Conservation (phyloP, 1,140 invertebrate genomes). For the Araneus ventricosus region DNA sequence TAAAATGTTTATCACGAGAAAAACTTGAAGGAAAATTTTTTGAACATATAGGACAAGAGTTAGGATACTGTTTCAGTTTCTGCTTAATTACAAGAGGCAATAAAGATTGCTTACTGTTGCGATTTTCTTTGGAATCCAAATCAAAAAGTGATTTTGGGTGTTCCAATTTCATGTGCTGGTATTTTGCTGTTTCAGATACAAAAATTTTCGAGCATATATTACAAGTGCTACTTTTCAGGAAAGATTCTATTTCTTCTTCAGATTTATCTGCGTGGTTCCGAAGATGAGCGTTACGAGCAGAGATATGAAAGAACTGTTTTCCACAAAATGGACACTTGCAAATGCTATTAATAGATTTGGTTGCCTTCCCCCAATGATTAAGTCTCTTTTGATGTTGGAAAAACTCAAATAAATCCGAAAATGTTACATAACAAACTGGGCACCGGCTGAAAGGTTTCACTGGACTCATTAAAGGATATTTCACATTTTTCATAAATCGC, state of each 20-base stretch:
- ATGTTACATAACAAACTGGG: conserved; percentile 65
- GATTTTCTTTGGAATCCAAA: background rate
- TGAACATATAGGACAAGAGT: conserved; percentile 60
- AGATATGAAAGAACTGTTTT: conserved; percentile 65
- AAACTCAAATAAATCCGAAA: conserved; percentile 59
- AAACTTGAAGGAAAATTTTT: conserved; percentile 47
- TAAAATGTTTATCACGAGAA: conserved; percentile 63
- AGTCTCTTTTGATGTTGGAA: conserved; percentile 62
- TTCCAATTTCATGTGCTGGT: conserved; percentile 52
- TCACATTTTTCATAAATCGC: background rate
- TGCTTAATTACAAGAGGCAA: conserved; percentile 42
- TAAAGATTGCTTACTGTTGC: conserved; percentile 2
- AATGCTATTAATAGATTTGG: conserved; percentile 34
- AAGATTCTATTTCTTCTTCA: conserved; percentile 41
- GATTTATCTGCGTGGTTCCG: conserved; percentile 60
- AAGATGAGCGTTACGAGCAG: conserved; percentile 66
- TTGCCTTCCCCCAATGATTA: conserved; percentile 71
- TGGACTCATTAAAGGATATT: background rate
- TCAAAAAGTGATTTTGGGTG: conserved; percentile 24
- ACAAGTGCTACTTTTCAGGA: conserved; percentile 74
- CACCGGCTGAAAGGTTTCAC: conserved; percentile 32
- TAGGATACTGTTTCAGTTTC: conserved; percentile 58
- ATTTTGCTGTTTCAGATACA: conserved; percentile 48
- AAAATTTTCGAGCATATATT: conserved; percentile 68
- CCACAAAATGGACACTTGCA: conserved; percentile 74